These are phyloP conservation scores for Anguilla anguilla DNA, from an alignment of 2,797 vertebrate genomes.

Conservation along the genomic window DNA sequence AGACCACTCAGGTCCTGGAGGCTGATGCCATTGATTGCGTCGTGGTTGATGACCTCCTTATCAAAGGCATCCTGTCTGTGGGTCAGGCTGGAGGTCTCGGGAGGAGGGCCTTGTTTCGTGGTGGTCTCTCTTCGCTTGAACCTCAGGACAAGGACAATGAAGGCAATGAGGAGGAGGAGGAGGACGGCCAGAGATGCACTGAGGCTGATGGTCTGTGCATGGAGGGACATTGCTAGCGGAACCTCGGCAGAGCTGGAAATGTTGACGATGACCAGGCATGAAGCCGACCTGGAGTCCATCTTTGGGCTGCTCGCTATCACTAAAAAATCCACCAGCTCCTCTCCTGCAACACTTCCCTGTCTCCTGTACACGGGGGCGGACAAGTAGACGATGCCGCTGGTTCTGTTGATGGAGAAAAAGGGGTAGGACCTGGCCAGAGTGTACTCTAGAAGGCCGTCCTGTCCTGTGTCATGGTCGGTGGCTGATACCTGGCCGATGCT, in stretches of 20 bases:
- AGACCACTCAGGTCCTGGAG: conserved; percentile 63
- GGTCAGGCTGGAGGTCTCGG: conserved; percentile 56
- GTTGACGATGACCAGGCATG: conserved; percentile 82
- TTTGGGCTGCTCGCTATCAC: conserved; percentile 84
- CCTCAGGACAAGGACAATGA: conserved; percentile 74
- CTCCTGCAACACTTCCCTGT: conserved; percentile 55
- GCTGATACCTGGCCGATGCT: conserved; percentile 84
- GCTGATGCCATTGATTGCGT: conserved; percentile 45
- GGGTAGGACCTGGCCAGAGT: conserved; percentile 73
- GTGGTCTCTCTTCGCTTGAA: conserved; percentile 70
- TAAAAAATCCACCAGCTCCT: conserved; percentile 72
- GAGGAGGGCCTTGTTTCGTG: conserved; percentile 64
- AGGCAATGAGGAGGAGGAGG: conserved; percentile 72
- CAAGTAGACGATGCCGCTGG: conserved; percentile 79
- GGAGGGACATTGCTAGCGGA: conserved; percentile 53
- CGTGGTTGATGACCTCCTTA: conserved; percentile 41
- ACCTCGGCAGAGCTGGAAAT: conserved; percentile 76
- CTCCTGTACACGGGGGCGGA: conserved; percentile 67
- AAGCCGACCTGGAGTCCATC: conserved; percentile 75
- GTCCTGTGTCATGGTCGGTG: conserved; percentile 81
- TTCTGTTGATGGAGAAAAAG: conserved; percentile 85
- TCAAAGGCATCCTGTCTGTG: conserved; percentile 48
- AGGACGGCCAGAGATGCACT: conserved; percentile 71
- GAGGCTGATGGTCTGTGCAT: conserved; percentile 75
- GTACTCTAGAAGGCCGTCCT: conserved; percentile 87